Conservation (phyloP, 1,140 invertebrate genomes). For the Drosophila jambulina region DNA sequence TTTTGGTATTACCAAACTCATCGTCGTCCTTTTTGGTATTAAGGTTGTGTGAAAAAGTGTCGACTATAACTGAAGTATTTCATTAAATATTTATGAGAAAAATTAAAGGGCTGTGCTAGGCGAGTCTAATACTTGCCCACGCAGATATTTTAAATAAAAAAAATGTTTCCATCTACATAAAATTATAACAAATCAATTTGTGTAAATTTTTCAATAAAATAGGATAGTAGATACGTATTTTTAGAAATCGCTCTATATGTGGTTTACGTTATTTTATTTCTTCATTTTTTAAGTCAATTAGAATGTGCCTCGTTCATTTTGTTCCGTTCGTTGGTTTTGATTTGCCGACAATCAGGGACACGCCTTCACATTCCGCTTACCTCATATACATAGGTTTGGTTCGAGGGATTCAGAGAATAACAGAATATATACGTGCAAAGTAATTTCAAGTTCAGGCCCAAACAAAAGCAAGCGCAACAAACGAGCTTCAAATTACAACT, state of each 20-base stretch:
- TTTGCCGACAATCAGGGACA: conserved; percentile 52
- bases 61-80: conserved; percentile 16
- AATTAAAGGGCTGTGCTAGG: not conserved
- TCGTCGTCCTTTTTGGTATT: not conserved
- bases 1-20: not conserved
- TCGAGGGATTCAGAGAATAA: conserved; percentile 24
- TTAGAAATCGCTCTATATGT: conserved; percentile 35
- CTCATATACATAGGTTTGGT: conserved; percentile 35
- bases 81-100: conserved; percentile 51
- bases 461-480: conserved; percentile 73
- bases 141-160: not conserved
- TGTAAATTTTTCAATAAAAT: too few relatives aligned
- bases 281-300: conserved; percentile 37
- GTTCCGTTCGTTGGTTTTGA: conserved; percentile 45
- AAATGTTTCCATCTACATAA: not conserved
- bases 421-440: conserved; percentile 14
- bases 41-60: conserved; percentile 4
- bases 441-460: conserved; percentile 75
- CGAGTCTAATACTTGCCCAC: not conserved
- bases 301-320: conserved; percentile 9
- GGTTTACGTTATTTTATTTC: conserved; percentile 35
- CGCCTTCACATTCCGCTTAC: conserved; percentile 34
- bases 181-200: not conserved
- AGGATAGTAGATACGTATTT: conserved; percentile 1
- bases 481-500: conserved; percentile 83